A percentile compares a stretch with the other conserved stretches of the same genome.
These are phyloP conservation scores for Drosophila hydei DNA, from an alignment of 1,140 invertebrate genomes.

Conservation along the genomic window DNA sequence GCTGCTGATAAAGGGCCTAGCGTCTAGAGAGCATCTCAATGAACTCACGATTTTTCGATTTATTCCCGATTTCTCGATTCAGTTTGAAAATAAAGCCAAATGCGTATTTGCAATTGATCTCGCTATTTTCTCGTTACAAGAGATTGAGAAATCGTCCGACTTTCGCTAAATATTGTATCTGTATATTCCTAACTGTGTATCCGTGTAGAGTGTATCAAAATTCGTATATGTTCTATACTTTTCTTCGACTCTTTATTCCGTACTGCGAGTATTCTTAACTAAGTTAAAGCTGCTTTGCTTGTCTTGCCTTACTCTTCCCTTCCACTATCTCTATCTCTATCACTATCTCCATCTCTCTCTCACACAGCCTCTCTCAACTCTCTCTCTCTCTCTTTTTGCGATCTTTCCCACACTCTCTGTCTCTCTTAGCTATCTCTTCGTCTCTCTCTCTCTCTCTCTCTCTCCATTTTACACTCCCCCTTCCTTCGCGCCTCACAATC, in stretches of 20 bases:
- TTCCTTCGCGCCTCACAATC: background rate
- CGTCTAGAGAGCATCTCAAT: conserved; percentile 4
- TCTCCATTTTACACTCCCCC: background rate
- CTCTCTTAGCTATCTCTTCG: no score
- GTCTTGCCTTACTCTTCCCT: background rate
- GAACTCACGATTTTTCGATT: background rate
- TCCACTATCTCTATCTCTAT: background rate
- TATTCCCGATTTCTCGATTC: background rate
- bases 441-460: background rate
- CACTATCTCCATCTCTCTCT: background rate
- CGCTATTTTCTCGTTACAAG: no score
- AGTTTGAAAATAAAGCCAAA: background rate
- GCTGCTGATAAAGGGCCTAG: conserved; percentile 15
- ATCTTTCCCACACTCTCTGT: background rate
- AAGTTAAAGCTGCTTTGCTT: background rate
- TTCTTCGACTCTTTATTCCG: no score
- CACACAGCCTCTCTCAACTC: no score
- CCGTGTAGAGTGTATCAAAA: no score
- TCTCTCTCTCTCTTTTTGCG: background rate
- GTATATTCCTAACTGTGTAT: no score
- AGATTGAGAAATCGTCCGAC: no score
- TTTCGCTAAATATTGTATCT: no score
- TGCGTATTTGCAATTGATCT: background rate
- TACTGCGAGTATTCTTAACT: no score
- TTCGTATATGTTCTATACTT: no score